A percentile compares a stretch with the other conserved stretches of the same genome.
These are phyloP conservation scores for Melikaiella ostensackeni DNA, from an alignment of 2,888 invertebrate genomes.

Conservation along the genomic window DNA sequence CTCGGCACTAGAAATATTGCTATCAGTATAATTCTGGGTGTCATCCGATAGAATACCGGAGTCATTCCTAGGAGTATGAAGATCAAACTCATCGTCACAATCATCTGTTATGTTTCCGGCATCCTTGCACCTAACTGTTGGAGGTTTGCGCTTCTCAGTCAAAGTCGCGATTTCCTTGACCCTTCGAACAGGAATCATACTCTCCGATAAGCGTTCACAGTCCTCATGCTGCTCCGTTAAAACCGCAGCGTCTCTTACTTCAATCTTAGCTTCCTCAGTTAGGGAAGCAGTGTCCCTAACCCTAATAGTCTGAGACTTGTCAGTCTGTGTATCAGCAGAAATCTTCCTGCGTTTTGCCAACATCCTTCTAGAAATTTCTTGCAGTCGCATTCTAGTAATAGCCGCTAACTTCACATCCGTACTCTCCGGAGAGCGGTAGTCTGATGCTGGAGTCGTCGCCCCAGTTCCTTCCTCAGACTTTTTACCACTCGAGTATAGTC, in stretches of 20 bases:
- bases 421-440: conserved; percentile 64
- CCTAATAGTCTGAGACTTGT: conserved; percentile 62
- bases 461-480: conserved; percentile 63
- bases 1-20: conserved; percentile 58
- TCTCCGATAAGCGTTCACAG: conserved; percentile 42
- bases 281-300: conserved; percentile 64
- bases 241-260: conserved; percentile 62
- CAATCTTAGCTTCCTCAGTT: conserved; percentile 61
- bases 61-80: conserved; percentile 61
- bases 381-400: conserved; percentile 68
- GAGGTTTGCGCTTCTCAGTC: conserved; percentile 62
- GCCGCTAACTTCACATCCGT: conserved; percentile 63
- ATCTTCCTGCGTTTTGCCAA: conserved; percentile 69
- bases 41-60: conserved; percentile 68
- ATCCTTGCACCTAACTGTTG: conserved; percentile 61
- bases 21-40: conserved; percentile 61
- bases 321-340: conserved; percentile 72
- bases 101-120: conserved; percentile 65
- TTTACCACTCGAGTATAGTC: conserved; percentile 80
- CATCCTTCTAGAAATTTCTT: conserved; percentile 73
- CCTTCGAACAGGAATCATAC: conserved; percentile 45
- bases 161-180: conserved; percentile 70
- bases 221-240: conserved; percentile 68
- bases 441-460: conserved; percentile 55
- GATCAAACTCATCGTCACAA: conserved; percentile 58